Base-by-base conservation (phyloP, 53 echinoderm and acorn worm species). In the Pentamera pediparva region DNA sequence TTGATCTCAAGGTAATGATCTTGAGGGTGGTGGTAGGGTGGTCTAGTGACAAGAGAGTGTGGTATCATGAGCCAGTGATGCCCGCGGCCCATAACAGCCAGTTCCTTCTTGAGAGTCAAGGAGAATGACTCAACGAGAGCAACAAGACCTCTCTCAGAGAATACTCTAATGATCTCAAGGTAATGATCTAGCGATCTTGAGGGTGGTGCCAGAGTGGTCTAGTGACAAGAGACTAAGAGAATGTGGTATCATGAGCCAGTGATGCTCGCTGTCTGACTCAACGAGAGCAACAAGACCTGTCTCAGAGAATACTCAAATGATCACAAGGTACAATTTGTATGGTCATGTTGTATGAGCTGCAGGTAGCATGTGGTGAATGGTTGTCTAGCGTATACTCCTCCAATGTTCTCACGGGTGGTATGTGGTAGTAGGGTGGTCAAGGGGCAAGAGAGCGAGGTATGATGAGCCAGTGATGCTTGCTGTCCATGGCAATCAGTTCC, bases 381-480 rank as follows among this genome's bases (percentile, higher is more conserved):
- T 74, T 61, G 18, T 70, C 86, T 13, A 83, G 91, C 32, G 82
- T 78, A 59, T 81, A 86, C 11, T 83, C 85, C 75, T 88, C 90
- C 17, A 72, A 19, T 9, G 98, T 91, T 29, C 76, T 91, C 61
- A 91, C 81, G 87, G 94, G 86, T n/a, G n/a, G n/a, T n/a, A n/a
- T n/a, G n/a, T n/a, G n/a, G n/a, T n/a, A n/a, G n/a, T n/a, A n/a
- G n/a, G n/a, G n/a, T n/a, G n/a, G n/a, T n/a, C n/a, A n/a, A n/a
- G n/a, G n/a, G n/a, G n/a, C n/a, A n/a, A n/a, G n/a, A n/a, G n/a
- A n/a, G n/a, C n/a, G n/a, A 1, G n/a, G n/a, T n/a, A n/a, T n/a
- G n/a, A 98, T 37, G 90, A 98, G 63, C 86, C 81, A n/a, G 91
- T 98, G 37, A 91, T 91, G 90, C 80, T 91, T 63, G 88, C 98